These are phyloP conservation scores for Lindbergichthys nudifrons DNA, from an alignment of 2,797 vertebrate genomes.

Conservation along the genomic window DNA sequence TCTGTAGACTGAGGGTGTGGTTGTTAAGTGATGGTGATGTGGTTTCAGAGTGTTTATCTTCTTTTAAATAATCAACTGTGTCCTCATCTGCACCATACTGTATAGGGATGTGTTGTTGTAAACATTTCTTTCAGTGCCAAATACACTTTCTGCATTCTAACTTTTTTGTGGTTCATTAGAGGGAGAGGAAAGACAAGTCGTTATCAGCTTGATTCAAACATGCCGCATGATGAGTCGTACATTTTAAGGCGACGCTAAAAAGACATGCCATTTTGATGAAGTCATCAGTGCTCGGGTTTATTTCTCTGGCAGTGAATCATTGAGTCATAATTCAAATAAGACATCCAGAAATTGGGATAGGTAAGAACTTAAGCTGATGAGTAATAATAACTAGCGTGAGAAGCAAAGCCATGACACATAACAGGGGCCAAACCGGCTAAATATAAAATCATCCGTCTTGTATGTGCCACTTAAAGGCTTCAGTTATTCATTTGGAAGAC, in stretches of 20 bases:
- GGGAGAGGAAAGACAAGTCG: background rate
- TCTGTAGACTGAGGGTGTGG: constrained; percentile 25
- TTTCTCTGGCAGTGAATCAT: constrained; percentile 14
- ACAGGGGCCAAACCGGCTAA: background rate
- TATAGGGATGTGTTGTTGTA: background rate
- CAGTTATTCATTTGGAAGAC: too few relatives aligned
- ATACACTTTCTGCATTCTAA: background rate
- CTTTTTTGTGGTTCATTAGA: background rate
- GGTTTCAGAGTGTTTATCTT: constrained; percentile 27
- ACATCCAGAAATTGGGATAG: background rate
- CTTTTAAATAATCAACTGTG: constrained; percentile 2
- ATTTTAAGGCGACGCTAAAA: background rate
- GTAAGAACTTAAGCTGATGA: background rate
- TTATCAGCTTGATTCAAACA: background rate
- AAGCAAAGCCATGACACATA: background rate
- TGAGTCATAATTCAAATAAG: background rate
- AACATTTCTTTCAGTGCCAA: background rate
- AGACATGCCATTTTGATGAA: background rate
- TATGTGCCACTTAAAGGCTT: background rate
- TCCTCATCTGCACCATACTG: background rate
- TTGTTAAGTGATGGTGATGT: constrained; percentile 29
- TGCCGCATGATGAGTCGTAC: background rate
- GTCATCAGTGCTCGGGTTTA: background rate
- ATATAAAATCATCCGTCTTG: background rate
- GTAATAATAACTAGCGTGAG: background rate